Conservation (phyloP, 2,888 invertebrate genomes). For the Scrobipalpa atriplicella region DNA sequence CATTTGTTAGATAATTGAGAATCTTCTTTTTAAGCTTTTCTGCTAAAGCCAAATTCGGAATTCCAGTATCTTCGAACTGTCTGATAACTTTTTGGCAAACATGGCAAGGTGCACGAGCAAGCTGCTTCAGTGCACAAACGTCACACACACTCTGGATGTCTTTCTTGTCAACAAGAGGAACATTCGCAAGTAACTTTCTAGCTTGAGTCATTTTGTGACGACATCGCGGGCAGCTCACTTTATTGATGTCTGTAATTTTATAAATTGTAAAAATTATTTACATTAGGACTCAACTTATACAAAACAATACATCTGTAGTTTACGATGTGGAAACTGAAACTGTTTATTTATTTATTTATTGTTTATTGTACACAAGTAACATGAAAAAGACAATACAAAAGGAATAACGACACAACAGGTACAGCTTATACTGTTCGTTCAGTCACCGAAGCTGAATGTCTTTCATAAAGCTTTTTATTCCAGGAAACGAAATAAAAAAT, state of each 20-base stretch:
- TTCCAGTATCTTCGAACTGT: neutral
- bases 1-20: neutral
- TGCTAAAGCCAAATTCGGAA: neutral
- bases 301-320: no score
- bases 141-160: neutral
- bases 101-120: neutral
- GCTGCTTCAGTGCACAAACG: neutral
- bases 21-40: neutral
- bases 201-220: neutral
- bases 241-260: neutral
- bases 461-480: no score
- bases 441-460: no score
- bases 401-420: no score
- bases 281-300: no score
- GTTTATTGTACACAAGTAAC: no score
- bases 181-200: neutral
- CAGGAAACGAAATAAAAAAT: no score
- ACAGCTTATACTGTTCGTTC: no score
- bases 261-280: neutral
- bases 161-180: neutral
- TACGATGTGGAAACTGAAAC: no score
- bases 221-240: constrained; percentile 11
- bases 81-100: neutral
- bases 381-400: no score
- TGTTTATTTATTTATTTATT: no score